Evolutionary conservation across 1,140 invertebrate genomes (phyloP), one percentile per base, ranked within the genome.

Genomic region (Habropoda laboriosa): DNA sequence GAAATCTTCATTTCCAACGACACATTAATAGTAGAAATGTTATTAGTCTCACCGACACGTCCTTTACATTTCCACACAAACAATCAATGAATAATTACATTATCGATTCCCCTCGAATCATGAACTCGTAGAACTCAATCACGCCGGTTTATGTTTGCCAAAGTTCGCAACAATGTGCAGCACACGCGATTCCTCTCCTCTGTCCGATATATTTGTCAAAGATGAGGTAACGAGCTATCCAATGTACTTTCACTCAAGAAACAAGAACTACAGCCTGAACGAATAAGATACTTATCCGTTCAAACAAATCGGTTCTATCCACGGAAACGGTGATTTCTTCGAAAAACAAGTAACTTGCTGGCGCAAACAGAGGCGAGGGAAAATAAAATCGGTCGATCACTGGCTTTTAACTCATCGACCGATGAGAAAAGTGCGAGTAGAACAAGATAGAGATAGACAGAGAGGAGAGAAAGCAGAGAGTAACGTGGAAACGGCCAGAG

Each of bases 391-490:
- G 21, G 8, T 49, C 55, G 66, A 42, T 40, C 24, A 40, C 16
- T 77, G 42, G 53, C 67, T 79, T 79, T 72, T 70, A 60, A 70
- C 75, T 77, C 42, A 68, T 70, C 67, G 57, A 30, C 16, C 21
- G 55, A 71, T 79, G 66, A 24, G 27, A 38, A 51, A 38, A n/a
- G 21, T 21, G 13, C n/a, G 12, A 57, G 8, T 21, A 63, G 27
- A 40, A 12, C 5, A n/a, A 42, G n/a, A 66, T 5, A 30, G 18
- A n/a, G 42, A 38, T 12, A 58, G 18, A 30, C 24, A 51, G 18
- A 16, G 18, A 51, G 38, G 58, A 63, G 38, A 64, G 10, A 27
- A 40, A 55, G 45, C 47, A 40, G 57, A 78, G 51, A 45, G 63
- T 55, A 76, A 35, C 35, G 47, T 67, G 58, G 57, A 53, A 75